Base-by-base conservation (phyloP, 2,797 vertebrate genomes). In the Melanotaenia nigrans region DNA sequence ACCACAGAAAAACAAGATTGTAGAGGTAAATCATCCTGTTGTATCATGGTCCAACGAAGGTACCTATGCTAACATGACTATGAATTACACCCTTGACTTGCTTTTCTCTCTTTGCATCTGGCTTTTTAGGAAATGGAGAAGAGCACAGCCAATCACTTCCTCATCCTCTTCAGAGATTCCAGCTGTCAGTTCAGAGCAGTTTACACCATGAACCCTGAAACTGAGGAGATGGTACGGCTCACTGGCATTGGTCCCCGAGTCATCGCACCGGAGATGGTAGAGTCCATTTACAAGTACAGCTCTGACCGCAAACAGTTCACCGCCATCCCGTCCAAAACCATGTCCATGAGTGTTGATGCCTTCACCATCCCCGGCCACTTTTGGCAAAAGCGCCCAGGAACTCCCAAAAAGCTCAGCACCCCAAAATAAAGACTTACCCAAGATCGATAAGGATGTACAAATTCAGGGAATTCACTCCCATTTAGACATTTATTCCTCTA, bases 281-380 rank as follows among this genome's bases (percentile, higher is more conserved):
- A 98, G 78, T 95, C 95, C 49, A 96, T 98, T 92, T 98, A 96
- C 89, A 98, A 98, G 88, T 98, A 98, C 91, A 97, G 95, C 89
- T 98, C 97, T 0, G 97, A 98, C 87, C 96, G 96, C 89, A 98
- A 98, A 81, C 96, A 97, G 85, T 98, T 98, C 90, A 96, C 96
- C 1, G 94, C 83, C 92, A 97, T 98, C 91, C 97, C 97, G 33
- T 96, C 96, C 92, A 97, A 97, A 92, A 97, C 96, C 84, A 96
- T 98, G 96, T 98, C 97, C 61, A 96, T 97, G 95, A 97, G 96
- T 2, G 97, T 98, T 14, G 97, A 98, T 0, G 97, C 97, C 79
- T 95, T 98, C 87, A 98, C 97, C 75, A 97, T 98, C 87, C 97
- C 96, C 9, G 94, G 94, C 53, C 95, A 97, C 81, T 92, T 97